Evolutionary conservation across 2,888 invertebrate genomes (phyloP).

Genomic region (Himalopsyche anomala): DNA sequence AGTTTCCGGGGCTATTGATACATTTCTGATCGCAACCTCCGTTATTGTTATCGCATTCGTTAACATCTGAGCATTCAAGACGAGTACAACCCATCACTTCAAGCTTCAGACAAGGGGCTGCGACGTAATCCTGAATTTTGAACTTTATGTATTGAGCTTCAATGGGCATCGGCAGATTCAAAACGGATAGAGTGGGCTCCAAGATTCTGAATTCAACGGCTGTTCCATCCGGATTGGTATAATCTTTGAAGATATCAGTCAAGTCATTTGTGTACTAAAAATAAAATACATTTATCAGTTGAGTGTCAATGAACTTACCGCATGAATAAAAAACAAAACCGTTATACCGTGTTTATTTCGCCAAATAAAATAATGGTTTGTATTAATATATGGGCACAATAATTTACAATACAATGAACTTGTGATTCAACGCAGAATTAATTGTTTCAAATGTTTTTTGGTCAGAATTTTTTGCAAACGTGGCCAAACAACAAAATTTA

Average conservation of each 20-base stretch:
- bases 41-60: conserved; percentile 90
- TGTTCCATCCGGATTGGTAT: conserved; percentile 94
- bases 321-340: background rate
- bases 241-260: conserved; percentile 92
- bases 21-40: conserved; percentile 97
- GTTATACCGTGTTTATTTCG: background rate
- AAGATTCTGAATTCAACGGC: conserved; percentile 94
- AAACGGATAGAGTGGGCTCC: conserved; percentile 92
- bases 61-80: conserved; percentile 91
- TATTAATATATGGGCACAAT: conserved; percentile 28
- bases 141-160: conserved; percentile 93
- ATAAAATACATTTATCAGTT: conserved; percentile 10
- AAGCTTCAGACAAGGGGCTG: conserved; percentile 91
- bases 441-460: conserved; percentile 3
- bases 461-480: background rate
- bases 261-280: conserved; percentile 89
- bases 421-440: conserved; percentile 6
- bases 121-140: conserved; percentile 90
- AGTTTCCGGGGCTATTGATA: conserved; percentile 91
- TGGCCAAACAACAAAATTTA: background rate
- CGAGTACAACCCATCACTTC: conserved; percentile 96
- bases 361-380: conserved; percentile 19
- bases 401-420: conserved; percentile 35
- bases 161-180: conserved; percentile 93
- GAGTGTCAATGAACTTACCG: conserved; percentile 26